Base-by-base conservation (phyloP, 1,140 invertebrate genomes). In the Caerostris darwini region DNA sequence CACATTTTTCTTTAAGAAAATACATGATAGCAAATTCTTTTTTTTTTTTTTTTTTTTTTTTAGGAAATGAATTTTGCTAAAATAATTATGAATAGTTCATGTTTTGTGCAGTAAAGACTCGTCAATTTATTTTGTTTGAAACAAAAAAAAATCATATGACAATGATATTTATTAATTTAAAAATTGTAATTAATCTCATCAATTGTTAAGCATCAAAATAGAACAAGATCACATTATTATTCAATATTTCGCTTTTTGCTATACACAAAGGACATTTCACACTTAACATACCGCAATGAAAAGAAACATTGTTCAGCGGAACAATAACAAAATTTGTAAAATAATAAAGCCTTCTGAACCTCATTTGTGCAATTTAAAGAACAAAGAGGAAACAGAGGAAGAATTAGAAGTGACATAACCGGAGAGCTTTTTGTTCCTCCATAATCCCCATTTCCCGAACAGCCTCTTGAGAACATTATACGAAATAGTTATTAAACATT, bases 401-500 rank as follows among this genome's bases (percentile, higher is more conserved):
- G 71, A 34, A 77, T 77, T 77, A 77, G 53, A 77, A 77, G 71
- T 53, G 71, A 77, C 71, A 77, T 53, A 77, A 50, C 14, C 10
- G 8, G 10, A 77, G 34, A 77, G 71, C 71, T 77, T 77, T 77
- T 77, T 77, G 53, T 77, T 77, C 10, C 6, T 7, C 50, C 12
- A 12, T 77, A 77, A 77, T 77, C 71, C 3, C 4, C 71, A 3
- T 34, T 77, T 4, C 34, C 34, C 7, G 5, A 34, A 53, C 71
- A 50, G 14, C 71, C 34, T 77, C 34, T 3, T 8, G 8, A 53
- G 71, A 50, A 77, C 34, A 77, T 77, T 53, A 77, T 77, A 12
- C 3, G 71, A 53, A 77, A 77, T 77, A 77, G 71, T 77, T 77
- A 77, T 77, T 77, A 77, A 77, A 77, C 34, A 77, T 77, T 77